phyloP scores from a whole-genome alignment of 2,797 vertebrate genomes.

The Hemibagrus guttatus region DNA sequence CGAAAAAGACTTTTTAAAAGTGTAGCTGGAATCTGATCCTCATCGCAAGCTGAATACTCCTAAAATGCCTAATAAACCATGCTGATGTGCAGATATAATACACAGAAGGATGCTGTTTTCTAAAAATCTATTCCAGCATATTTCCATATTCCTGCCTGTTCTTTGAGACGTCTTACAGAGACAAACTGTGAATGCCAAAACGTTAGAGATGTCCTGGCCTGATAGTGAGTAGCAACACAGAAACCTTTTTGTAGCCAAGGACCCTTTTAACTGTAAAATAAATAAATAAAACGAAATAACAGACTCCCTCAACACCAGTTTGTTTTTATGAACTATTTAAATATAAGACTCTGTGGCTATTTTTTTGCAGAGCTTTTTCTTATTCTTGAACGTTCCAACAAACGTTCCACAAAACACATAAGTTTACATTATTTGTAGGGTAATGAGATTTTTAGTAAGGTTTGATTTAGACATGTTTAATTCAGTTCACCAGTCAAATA shows the following conservation, averaged over 20 bases:
- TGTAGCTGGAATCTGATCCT: constrained; percentile 3
- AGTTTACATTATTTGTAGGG: background rate
- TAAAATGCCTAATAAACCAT: constrained; percentile 8
- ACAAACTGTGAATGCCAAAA: constrained; percentile 15
- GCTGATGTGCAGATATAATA: background rate
- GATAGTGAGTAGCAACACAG: background rate
- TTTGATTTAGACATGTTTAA: background rate
- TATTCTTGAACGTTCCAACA: background rate
- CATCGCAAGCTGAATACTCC: background rate
- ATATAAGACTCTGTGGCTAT: background rate
- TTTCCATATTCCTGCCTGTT: background rate
- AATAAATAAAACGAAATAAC: background rate
- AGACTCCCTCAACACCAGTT: background rate
- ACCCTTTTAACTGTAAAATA: background rate
- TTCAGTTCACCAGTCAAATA: background rate
- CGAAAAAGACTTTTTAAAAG: constrained; percentile 15
- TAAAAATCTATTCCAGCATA: background rate
- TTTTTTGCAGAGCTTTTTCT: background rate
- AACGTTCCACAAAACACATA: background rate
- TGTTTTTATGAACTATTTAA: background rate
- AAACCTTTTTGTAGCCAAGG: background rate
- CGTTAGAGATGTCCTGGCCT: background rate
- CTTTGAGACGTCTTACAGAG: background rate
- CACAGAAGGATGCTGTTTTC: background rate
- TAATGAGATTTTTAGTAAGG: background rate